phyloP scores from a whole-genome alignment of 2,888 invertebrate species.

The Lysandra bellargus region DNA sequence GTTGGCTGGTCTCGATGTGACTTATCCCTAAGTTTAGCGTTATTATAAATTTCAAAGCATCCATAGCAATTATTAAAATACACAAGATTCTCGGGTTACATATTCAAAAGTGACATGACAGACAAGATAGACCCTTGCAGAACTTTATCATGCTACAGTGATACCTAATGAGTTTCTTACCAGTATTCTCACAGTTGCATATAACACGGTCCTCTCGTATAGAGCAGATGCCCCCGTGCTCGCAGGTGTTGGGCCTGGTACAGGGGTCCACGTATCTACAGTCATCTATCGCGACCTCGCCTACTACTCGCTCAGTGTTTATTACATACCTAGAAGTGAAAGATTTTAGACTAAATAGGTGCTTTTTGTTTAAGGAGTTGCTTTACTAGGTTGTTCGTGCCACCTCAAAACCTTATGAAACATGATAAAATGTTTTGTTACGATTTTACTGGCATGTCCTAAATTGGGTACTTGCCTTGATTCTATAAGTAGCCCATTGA shows the following conservation, averaged over 20 bases:
- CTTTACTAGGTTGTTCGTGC: too few species aligned
- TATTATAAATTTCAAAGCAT: too few species aligned
- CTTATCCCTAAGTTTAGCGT: too few species aligned
- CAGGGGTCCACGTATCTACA: constrained; percentile 95
- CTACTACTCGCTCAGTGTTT: constrained; percentile 90
- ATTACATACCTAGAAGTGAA: constrained; percentile 81
- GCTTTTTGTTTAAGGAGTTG: too few species aligned
- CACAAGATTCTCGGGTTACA: too few species aligned
- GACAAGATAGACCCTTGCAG: too few species aligned
- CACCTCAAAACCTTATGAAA: too few species aligned
- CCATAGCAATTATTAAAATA: too few species aligned
- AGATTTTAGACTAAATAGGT: background rate
- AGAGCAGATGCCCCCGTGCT: constrained; percentile 94
- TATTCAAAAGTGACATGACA: too few species aligned
- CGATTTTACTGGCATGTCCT: background rate
- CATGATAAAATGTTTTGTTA: too few species aligned
- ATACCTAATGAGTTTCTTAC: constrained; percentile 46
- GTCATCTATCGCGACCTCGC: constrained; percentile 94
- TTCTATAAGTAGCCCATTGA: constrained; percentile 90
- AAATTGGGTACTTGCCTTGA: constrained; percentile 70
- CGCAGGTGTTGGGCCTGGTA: constrained; percentile 93
- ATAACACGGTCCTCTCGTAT: constrained; percentile 92
- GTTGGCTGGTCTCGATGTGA: too few species aligned
- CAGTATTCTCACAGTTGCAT: constrained; percentile 94
- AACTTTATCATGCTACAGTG: too few species aligned